These are phyloP conservation scores for Cryptophagus acutangulus DNA, from an alignment of 2,888 invertebrate genomes.

Conservation along the genomic window DNA sequence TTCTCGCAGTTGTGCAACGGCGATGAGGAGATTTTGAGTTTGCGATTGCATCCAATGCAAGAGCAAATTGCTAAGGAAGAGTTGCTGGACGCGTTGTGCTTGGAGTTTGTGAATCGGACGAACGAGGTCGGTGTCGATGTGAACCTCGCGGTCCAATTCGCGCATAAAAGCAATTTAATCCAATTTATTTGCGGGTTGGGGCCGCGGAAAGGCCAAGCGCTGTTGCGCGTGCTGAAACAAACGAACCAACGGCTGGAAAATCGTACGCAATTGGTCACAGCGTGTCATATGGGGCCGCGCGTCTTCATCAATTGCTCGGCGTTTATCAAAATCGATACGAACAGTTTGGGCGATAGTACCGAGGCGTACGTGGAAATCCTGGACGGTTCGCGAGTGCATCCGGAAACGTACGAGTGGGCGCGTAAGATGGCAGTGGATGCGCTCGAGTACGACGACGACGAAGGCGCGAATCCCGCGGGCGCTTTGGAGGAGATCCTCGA, in stretches of 20 bases:
- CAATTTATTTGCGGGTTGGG: conserved; percentile 98
- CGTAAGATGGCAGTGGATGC: conserved; percentile 99
- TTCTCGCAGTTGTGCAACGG: conserved; percentile 93
- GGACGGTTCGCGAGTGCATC: conserved; percentile 96
- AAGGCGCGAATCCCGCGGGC: conserved; percentile 93
- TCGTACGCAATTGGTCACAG: conserved; percentile 89
- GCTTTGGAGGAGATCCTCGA: conserved; percentile 97
- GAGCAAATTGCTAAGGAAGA: conserved; percentile 81
- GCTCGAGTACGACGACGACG: conserved; percentile 95
- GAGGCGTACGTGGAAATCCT: conserved; percentile 93
- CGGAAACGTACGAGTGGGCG: conserved; percentile 99
- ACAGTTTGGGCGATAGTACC: conserved; percentile 87
- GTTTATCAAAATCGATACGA: conserved; percentile 97
- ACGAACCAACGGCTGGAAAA: conserved; percentile 90
- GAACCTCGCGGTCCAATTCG: conserved; percentile 85
- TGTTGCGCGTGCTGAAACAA: conserved; percentile 82
- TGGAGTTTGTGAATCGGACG: conserved; percentile 90
- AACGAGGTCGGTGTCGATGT: conserved; percentile 99
- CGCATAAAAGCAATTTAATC: conserved; percentile 81
- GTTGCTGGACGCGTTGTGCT: conserved; percentile 73
- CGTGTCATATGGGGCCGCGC: conserved; percentile 90
- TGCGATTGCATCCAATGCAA: conserved; percentile 84
- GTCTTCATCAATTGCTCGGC: conserved; percentile 99
- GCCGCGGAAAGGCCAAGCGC: conserved; percentile 85
- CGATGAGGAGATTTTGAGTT: conserved; percentile 94